Conservation (phyloP, 2,888 invertebrate genomes). For the Diplazon laetatorius region DNA sequence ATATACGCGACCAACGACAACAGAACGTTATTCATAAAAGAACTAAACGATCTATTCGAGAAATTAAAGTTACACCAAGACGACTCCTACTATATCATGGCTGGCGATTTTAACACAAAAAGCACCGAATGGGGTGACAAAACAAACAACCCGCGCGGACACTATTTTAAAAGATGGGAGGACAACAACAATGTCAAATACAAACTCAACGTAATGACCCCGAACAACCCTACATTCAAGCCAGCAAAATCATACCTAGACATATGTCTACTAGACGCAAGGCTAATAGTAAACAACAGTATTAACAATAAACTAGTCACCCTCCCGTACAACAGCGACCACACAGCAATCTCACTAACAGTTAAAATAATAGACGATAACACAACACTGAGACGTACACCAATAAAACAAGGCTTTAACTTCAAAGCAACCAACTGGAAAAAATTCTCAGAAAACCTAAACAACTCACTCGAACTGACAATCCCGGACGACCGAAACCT, state of each 20-base stretch:
- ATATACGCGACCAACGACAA: conserved; percentile 1
- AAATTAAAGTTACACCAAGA: background rate
- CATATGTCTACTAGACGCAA: conserved; percentile 7
- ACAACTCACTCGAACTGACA: too few species aligned
- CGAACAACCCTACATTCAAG: conserved; percentile 22
- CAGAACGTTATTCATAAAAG: background rate
- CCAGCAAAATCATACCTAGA: conserved; percentile 20
- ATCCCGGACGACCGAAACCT: too few species aligned
- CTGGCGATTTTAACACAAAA: conserved; percentile 33
- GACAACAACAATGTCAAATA: conserved; percentile 9
- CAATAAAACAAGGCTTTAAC: conserved; percentile 5
- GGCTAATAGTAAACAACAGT: conserved; percentile 6
- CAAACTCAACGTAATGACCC: conserved; percentile 21
- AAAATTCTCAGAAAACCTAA: too few species aligned
- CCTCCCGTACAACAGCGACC: conserved; percentile 19
- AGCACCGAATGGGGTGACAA: conserved; percentile 1
- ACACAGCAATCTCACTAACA: background rate
- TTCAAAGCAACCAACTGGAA: too few species aligned
- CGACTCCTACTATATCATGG: conserved; percentile 20
- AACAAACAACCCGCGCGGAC: conserved; percentile 1
- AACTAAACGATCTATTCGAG: conserved; percentile 10
- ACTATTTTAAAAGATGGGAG: conserved; percentile 3
- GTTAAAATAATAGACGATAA: background rate
- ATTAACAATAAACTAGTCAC: background rate
- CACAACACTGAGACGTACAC: too few species aligned